Conservation (phyloP, 2,797 vertebrate species). For the Xiphorhynchus erythropygius region DNA sequence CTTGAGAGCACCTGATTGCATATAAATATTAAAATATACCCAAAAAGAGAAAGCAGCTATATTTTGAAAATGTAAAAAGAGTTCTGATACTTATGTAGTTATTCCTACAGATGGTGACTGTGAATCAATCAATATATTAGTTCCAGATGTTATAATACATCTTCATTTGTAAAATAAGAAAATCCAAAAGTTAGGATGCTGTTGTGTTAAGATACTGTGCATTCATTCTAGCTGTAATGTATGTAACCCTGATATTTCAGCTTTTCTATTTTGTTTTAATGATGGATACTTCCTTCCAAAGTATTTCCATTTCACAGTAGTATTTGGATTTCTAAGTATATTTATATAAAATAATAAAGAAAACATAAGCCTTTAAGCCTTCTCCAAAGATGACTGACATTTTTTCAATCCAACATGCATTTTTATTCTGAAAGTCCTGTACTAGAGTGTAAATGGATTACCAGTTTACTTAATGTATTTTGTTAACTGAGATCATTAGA, state of each 20-base stretch:
- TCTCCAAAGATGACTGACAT: constrained; percentile 45
- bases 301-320: constrained; percentile 44
- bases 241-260: not conserved
- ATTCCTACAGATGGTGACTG: not conserved
- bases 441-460: constrained; percentile 24
- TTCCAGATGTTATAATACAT: not conserved
- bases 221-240: not conserved
- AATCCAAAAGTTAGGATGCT: not conserved
- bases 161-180: constrained; percentile 1
- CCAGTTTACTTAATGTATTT: not conserved
- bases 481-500: not conserved
- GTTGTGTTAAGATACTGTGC: not conserved
- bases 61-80: not conserved
- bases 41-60: not conserved
- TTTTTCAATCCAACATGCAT: constrained; percentile 46
- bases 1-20: not conserved
- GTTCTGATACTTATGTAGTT: not conserved
- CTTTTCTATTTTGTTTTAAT: constrained; percentile 4
- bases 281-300: not conserved
- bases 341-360: constrained; percentile 58
- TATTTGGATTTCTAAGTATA: constrained; percentile 68
- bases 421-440: constrained; percentile 29
- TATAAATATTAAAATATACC: not conserved
- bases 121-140: not conserved
- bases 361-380: constrained; percentile 70